Conservation (phyloP, 2,888 invertebrate genomes). For the Camponotus fellah region DNA sequence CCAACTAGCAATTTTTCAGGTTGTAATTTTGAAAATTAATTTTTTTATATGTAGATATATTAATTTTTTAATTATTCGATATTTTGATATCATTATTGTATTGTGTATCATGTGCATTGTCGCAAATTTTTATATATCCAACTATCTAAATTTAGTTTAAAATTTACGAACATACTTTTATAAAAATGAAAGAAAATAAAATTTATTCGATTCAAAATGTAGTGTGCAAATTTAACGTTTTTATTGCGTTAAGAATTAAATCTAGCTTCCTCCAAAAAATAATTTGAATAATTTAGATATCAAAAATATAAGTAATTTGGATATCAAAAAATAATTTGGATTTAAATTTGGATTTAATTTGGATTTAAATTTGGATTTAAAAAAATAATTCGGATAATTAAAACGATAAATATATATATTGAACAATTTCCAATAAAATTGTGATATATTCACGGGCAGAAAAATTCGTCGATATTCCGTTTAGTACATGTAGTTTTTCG, state of each 20-base stretch:
- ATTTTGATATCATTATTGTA: background rate
- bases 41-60: background rate
- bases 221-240: background rate
- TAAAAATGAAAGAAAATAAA: background rate
- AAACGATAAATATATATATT: background rate
- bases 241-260: background rate
- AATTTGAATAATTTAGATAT: no score
- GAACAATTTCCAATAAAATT: background rate
- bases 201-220: background rate
- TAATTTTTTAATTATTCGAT: conserved; percentile 2
- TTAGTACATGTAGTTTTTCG: background rate
- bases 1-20: background rate
- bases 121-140: background rate
- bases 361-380: no score
- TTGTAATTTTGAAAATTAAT: background rate
- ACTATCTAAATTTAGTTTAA: background rate
- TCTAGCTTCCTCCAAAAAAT: background rate
- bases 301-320: no score
- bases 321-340: no score
- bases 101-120: background rate
- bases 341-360: no score
- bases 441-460: background rate
- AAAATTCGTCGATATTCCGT: background rate
- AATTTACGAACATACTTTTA: background rate
- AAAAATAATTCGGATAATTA: background rate